Evolutionary conservation across 1,140 invertebrate genomes (phyloP), one percentile per base, ranked within the genome.

Genomic region (Drosophila jambulina): DNA sequence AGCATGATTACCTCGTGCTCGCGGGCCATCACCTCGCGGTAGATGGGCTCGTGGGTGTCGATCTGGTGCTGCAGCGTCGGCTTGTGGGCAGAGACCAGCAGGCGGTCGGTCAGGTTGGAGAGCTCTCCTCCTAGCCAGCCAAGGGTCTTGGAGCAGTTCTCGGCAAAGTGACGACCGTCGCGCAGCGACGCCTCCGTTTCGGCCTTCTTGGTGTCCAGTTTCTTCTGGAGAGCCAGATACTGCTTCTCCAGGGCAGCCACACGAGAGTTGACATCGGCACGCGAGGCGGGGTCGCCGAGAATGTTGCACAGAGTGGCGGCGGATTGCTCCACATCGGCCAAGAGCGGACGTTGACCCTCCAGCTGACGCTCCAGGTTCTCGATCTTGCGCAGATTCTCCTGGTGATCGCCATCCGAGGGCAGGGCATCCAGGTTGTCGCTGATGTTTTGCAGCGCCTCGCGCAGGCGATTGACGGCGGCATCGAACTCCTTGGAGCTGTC

Each of bases 1-100:
- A 99, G 94, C 97, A 98, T 98, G 70, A 98, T 98, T 1, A 99
- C 96, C 94, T 99, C 98, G 83, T 98, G 97, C 91, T 99, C 98
- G 71, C 97, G 96, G 57, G 96, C 95, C 93, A 98, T 96, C 2
- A 98, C 96, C 83, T 98, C 97, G 65, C 96, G 94, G 91, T 98
- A 98, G 19, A 98, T 94, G 2, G 97, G 97, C 93, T 98, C 97
- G 91, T 98, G 97, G 58, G 97, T 95, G 75, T 96, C 95, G 38
- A 98, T 94, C 94, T 99, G 98, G 87, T 97, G 96, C 79, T 97
- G 96, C 5, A 99, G 94, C 58, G 96, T 95, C 59, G 96, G 96
- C 45, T 95, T 94, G 91, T 98, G 96, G 19, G 98, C 98, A 3
- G 98, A 99, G 13, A 99, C 96, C 21, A 97, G 93, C 34, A 97